Base-by-base conservation (phyloP, 2,113 vertebrate genomes). In the Cottus gobio region DNA sequence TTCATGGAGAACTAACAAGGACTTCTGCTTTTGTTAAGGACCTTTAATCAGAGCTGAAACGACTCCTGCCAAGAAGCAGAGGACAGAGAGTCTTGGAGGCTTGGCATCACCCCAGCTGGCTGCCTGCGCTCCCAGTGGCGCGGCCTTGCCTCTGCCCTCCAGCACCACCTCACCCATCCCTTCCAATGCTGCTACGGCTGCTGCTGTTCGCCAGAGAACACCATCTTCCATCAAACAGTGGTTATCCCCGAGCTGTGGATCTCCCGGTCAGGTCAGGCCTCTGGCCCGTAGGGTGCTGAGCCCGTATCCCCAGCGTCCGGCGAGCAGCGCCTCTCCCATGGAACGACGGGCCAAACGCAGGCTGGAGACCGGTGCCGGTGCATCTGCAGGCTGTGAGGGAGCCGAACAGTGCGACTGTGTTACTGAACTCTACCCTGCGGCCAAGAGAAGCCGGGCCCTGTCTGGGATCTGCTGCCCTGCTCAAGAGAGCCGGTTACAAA, bases 331-430 rank as follows among this genome's bases (percentile, higher is more conserved):
- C 31, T 69, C 84, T 24, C 46, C 77, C 44, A 34, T 82, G 10
- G 96, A 97, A 71, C 95, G 94, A 8, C 93, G 95, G 63, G 97
- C 94, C 39, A 99, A 99, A 87, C 96, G 98, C 75, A 94, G 96
- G 69, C 96, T 99, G 44, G 97, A 98, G 78, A 96, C 96, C 0
- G 74, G 79, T 0, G 92, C 92, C 31, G 77, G 86, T 61, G 92
- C 91, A 1, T 77, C 90, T 0, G 83, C 89, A 0, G 87, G 93
- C 79, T 96, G 95, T 46, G 83, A 90, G 13, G 92, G 83, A 48
- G 83, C 85, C 0, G 94, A 93, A 77, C 85, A 82, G 15, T 96
- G 95, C 50, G 94, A 81, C 65, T 96, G 96, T 34, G 94, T 97
- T 77, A 89, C 93, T 15, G 96, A 97, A 79, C 93, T 97, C 16